Percentiles rank a stretch among this genome's conserved stretches.
phyloP scores from a whole-genome alignment of 2,888 invertebrate genomes.

The Blastobasis lacticolella region DNA sequence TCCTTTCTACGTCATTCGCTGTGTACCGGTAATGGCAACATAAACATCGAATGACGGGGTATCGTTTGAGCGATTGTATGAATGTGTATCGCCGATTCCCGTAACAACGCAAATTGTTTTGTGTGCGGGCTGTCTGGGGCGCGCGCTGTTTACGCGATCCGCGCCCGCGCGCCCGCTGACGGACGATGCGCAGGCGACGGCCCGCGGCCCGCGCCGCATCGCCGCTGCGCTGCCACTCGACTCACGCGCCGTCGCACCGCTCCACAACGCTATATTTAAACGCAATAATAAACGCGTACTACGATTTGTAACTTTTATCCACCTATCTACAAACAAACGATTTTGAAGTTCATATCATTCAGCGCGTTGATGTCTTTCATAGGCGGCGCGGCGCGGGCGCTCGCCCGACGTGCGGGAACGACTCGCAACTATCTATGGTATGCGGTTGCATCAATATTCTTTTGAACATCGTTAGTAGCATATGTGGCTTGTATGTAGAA shows the following conservation, averaged over 20 bases:
- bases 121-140: conserved; percentile 18
- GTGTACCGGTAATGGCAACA: neutral
- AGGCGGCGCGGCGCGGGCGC: neutral
- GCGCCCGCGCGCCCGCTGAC: conserved; percentile 20
- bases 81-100: conserved; percentile 28
- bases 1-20: neutral
- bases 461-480: conserved; percentile 31
- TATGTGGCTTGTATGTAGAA: conserved; percentile 30
- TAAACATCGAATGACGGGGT: neutral
- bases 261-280: conserved; percentile 46
- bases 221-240: conserved; percentile 40
- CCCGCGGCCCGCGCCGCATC: conserved; percentile 26
- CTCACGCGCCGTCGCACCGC: conserved; percentile 33
- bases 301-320: conserved; percentile 22
- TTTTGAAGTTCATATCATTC: neutral
- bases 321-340: neutral
- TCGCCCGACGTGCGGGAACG: neutral
- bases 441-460: conserved; percentile 32
- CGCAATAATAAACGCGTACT: conserved; percentile 23
- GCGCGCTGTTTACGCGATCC: conserved; percentile 15
- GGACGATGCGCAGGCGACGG: conserved; percentile 5
- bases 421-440: conserved; percentile 20
- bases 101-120: conserved; percentile 56
- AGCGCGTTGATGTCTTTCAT: conserved; percentile 11
- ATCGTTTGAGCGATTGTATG: conserved; percentile 5